These are phyloP conservation scores for Siniperca obscura DNA, from an alignment of 2,797 vertebrate species.

Conservation along the genomic window DNA sequence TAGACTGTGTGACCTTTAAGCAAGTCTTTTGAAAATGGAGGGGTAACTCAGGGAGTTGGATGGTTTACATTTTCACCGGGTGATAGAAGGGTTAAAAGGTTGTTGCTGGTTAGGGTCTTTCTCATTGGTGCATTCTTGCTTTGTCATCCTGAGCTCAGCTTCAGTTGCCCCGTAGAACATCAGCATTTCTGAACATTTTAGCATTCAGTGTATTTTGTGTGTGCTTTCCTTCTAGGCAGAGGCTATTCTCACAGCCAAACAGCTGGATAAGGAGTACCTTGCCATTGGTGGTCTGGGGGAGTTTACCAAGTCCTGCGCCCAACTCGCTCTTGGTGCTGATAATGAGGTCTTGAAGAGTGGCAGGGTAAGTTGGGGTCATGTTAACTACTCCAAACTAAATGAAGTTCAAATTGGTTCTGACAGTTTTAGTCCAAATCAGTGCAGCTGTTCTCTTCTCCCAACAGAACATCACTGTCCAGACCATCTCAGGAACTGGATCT, in stretches of 20 bases:
- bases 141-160: constrained; percentile 15
- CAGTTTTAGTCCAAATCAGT: constrained; percentile 14
- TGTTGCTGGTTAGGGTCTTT: not conserved
- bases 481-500: constrained; percentile 97
- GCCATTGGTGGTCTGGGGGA: constrained; percentile 91
- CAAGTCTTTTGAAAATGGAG: not conserved
- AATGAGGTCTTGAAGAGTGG: constrained; percentile 92
- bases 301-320: constrained; percentile 91
- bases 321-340: constrained; percentile 91
- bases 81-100: not conserved
- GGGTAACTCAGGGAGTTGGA: not conserved
- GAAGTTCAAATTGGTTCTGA: not conserved
- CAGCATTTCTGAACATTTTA: constrained; percentile 3
- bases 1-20: not conserved
- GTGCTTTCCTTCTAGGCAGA: constrained; percentile 87
- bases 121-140: constrained; percentile 8
- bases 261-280: constrained; percentile 98
- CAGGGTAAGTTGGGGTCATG: constrained; percentile 86
- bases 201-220: not conserved
- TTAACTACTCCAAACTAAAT: not conserved
- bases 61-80: not conserved
- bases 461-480: constrained; percentile 95
- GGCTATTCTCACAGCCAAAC: constrained; percentile 90
- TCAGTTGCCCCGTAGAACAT: not conserved
- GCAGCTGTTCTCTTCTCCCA: constrained; percentile 28